phyloP scores from a whole-genome alignment of 2,113 vertebrate species.

The Gila orcuttii region DNA sequence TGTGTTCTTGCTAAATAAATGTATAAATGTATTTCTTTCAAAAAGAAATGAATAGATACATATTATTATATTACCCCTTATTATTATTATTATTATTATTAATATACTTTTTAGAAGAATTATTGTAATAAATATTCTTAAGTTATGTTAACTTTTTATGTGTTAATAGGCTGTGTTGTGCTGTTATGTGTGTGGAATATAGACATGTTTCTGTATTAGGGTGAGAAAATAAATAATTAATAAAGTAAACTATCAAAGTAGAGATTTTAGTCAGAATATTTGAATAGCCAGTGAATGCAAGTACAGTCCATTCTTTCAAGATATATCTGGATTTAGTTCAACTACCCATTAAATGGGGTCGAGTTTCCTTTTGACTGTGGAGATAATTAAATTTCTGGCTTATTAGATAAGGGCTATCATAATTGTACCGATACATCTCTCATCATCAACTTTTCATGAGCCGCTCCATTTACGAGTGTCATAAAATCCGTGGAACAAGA shows the following conservation, averaged over 20 bases:
- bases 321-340: slow-evolving; percentile 72
- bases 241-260: slow-evolving; percentile 60
- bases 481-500: slow-evolving; percentile 54
- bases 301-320: slow-evolving; percentile 58
- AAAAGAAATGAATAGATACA: too few relatives aligned
- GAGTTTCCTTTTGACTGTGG: slow-evolving; percentile 61
- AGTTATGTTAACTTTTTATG: background rate
- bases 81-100: too few relatives aligned
- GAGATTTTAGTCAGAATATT: slow-evolving; percentile 60
- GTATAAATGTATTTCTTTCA: background rate
- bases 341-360: slow-evolving; percentile 63
- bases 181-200: background rate
- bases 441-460: slow-evolving; percentile 61
- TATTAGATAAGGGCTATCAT: slow-evolving; percentile 69
- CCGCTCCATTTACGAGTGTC: slow-evolving; percentile 50
- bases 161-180: background rate
- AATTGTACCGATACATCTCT: slow-evolving; percentile 67
- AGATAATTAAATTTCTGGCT: slow-evolving; percentile 74
- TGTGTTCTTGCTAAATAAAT: background rate
- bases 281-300: slow-evolving; percentile 62
- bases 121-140: too few relatives aligned
- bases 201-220: background rate
- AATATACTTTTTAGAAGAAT: too few relatives aligned
- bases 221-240: slow-evolving; percentile 62
- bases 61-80: too few relatives aligned